Percentiles rank a stretch among this genome's conserved stretches.
These are phyloP conservation scores for Lutjanus erythropterus DNA, from an alignment of 2,113 vertebrate genomes.

Conservation along the genomic window DNA sequence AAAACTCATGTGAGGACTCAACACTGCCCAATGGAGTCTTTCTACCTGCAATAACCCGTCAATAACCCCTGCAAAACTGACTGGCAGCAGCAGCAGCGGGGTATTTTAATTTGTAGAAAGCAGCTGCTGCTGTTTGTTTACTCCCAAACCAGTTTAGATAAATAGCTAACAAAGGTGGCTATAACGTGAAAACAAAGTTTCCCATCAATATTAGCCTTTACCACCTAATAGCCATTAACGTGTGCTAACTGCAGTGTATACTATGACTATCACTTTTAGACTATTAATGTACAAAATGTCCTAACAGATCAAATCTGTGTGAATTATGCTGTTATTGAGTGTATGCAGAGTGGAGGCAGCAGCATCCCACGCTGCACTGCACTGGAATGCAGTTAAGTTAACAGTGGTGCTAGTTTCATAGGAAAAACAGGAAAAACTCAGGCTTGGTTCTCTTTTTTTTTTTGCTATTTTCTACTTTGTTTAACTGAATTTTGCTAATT, in stretches of 20 bases:
- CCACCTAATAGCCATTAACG: neutral
- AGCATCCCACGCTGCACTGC: slow-evolving; percentile 50
- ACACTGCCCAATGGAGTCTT: slow-evolving; percentile 30
- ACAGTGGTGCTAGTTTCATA: neutral
- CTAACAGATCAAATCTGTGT: neutral
- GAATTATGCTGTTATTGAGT: neutral
- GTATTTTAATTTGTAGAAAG: neutral
- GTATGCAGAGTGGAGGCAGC: neutral
- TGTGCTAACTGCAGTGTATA: neutral
- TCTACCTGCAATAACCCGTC: slow-evolving; percentile 43
- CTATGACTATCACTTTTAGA: neutral
- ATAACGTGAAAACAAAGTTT: neutral
- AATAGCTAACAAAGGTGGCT: neutral
- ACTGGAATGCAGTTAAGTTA: slow-evolving; percentile 29
- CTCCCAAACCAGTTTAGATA: neutral
- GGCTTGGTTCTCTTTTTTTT: neutral
- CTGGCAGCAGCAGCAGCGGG: neutral
- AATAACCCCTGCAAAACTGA: slow-evolving; percentile 4
- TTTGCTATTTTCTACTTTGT: neutral
- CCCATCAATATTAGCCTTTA: neutral
- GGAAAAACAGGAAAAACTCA: neutral
- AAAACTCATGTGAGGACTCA: slow-evolving; percentile 32
- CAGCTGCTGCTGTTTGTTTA: neutral
- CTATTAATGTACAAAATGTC: neutral
- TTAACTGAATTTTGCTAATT: rapidly evolving